Percentiles rank a stretch among this genome's conserved stretches.
Evolutionary conservation across 2,113 vertebrate species (phyloP).

Genomic region (Mustela nigripes): DNA sequence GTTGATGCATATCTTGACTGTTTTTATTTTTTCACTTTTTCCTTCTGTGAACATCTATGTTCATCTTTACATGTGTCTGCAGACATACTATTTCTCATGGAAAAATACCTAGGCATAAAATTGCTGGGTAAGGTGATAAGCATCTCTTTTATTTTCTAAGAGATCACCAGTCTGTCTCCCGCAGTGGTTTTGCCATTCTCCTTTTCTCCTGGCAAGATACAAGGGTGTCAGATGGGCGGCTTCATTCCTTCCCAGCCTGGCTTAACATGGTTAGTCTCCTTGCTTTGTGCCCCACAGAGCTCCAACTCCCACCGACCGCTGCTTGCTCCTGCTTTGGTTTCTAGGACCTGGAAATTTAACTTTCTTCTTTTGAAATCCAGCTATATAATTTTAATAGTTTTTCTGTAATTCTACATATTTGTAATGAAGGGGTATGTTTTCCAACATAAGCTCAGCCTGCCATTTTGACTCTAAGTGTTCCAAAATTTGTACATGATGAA

Average conservation of each 20-base stretch:
- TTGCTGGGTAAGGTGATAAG: background rate
- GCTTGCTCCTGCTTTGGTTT: background rate
- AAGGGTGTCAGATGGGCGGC: background rate
- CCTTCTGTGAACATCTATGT: background rate
- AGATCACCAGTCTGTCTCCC: background rate
- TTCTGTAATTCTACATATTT: background rate
- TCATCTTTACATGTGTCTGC: background rate
- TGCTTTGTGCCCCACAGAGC: background rate
- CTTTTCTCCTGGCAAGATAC: background rate
- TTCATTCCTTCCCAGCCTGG: background rate
- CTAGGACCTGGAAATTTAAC: background rate
- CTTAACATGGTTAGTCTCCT: background rate
- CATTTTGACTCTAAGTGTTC: background rate
- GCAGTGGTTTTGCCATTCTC: background rate
- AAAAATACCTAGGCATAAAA: background rate
- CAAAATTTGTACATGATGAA: background rate
- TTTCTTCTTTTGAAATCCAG: constrained; percentile 15
- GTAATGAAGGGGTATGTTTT: background rate
- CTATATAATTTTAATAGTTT: background rate
- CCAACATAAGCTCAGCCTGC: background rate
- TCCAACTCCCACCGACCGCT: background rate
- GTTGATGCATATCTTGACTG: background rate
- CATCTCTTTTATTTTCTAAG: background rate
- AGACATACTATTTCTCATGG: background rate
- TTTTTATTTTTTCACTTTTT: background rate